Evolutionary conservation across 2,888 invertebrate species (phyloP).

Genomic region (Chrysina gloriosa): DNA sequence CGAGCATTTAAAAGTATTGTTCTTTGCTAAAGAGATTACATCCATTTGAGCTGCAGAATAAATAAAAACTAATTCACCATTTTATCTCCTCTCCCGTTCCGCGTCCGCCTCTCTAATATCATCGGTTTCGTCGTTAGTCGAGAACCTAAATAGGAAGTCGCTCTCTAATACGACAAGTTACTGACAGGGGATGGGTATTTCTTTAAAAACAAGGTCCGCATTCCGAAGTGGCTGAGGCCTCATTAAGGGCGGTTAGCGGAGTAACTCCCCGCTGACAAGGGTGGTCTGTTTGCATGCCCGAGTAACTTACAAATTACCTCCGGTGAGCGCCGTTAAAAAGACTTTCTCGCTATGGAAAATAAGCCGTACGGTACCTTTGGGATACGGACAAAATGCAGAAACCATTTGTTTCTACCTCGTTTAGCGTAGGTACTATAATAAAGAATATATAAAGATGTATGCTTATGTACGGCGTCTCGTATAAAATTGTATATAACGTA

Average conservation of each 20-base stretch:
- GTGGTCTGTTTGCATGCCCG: conserved; percentile 60
- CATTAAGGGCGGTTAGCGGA: conserved; percentile 55
- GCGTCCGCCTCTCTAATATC: background rate
- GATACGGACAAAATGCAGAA: background rate
- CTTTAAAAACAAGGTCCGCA: conserved; percentile 42
- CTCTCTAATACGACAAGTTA: conserved; percentile 41
- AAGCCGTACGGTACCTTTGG: conserved; percentile 28
- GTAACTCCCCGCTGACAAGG: conserved; percentile 56
- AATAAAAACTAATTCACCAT: conserved; percentile 26
- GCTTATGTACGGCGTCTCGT: no score
- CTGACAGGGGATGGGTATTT: conserved; percentile 40
- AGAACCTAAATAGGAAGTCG: conserved; percentile 25
- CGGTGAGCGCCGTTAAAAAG: conserved; percentile 50
- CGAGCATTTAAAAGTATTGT: background rate
- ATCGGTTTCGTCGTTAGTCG: conserved; percentile 11
- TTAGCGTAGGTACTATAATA: no score
- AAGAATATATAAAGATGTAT: no score
- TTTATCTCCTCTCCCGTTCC: conserved; percentile 3
- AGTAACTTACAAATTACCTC: conserved; percentile 55
- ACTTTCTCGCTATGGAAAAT: conserved; percentile 26
- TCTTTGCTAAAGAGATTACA: background rate
- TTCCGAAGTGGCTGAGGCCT: conserved; percentile 51
- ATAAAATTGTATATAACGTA: no score
- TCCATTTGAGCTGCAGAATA: background rate
- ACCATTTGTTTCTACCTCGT: conserved; percentile 14